Conservation (phyloP, 2,113 vertebrate genomes). For the Cichladusa arquata region DNA sequence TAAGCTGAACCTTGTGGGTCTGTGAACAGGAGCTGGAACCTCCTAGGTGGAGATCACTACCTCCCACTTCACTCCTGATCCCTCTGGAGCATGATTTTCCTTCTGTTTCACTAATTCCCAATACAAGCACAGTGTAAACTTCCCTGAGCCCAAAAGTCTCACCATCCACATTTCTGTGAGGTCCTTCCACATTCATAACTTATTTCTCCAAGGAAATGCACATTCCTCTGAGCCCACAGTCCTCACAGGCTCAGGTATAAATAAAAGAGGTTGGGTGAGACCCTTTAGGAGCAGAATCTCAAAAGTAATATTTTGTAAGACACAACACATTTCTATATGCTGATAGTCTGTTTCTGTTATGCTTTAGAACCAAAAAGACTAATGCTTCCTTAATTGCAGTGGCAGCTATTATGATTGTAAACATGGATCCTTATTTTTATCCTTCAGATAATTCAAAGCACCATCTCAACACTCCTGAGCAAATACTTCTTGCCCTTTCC, state of each 20-base stretch:
- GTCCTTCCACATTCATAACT: neutral
- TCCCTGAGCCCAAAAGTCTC: neutral
- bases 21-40: neutral
- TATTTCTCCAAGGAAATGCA: neutral
- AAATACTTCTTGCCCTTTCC: neutral
- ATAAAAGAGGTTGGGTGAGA: neutral
- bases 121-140: neutral
- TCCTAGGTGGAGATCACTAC: neutral
- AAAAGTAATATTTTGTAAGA: neutral
- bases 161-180: neutral
- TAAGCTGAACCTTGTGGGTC: neutral
- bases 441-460: neutral
- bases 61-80: neutral
- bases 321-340: neutral
- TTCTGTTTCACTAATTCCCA: neutral
- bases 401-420: neutral
- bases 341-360: neutral
- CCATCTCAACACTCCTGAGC: neutral
- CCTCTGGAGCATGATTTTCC: neutral
- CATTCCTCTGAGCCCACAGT: neutral
- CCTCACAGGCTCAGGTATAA: neutral
- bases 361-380: neutral
- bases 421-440: neutral
- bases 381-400: neutral
- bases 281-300: neutral